Percentiles rank a stretch among this genome's conserved stretches.
Evolutionary conservation across 2,888 invertebrate genomes (phyloP).

Genomic region (Plagodis pulveraria): DNA sequence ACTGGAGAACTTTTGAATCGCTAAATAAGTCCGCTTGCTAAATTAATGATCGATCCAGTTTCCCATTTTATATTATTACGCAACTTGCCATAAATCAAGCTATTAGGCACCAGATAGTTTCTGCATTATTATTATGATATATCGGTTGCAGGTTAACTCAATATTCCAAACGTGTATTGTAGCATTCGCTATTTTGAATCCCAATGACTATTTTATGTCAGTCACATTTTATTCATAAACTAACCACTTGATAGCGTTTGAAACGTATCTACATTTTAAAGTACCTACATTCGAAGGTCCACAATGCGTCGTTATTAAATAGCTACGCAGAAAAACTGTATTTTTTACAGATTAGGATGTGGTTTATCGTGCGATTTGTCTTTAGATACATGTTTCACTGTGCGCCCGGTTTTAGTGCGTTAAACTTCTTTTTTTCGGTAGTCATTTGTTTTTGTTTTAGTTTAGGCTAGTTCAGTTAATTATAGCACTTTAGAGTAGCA

Average conservation of each 20-base stretch:
- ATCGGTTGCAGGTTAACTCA: constrained; percentile 35
- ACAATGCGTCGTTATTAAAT: constrained; percentile 23
- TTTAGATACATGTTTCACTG: constrained; percentile 39
- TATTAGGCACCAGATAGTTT: constrained; percentile 38
- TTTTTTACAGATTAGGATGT: constrained; percentile 20
- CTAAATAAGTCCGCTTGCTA: constrained; percentile 66
- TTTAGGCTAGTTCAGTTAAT: constrained; percentile 74
- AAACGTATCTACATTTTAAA: constrained; percentile 31
- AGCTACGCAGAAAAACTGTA: constrained; percentile 3
- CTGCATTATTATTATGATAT: constrained; percentile 47
- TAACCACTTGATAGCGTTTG: constrained; percentile 43
- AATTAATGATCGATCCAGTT: constrained; percentile 69
- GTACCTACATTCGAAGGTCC: constrained; percentile 12
- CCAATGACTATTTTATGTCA: constrained; percentile 53
- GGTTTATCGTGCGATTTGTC: constrained; percentile 59
- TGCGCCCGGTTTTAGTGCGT: constrained; percentile 50
- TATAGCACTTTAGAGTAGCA: constrained; percentile 60
- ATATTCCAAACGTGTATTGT: constrained; percentile 55
- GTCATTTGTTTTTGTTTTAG: constrained; percentile 58
- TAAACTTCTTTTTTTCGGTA: constrained; percentile 52
- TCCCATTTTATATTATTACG: constrained; percentile 51
- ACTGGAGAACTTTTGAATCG: constrained; percentile 64
- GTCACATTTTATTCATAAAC: constrained; percentile 48
- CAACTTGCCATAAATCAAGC: constrained; percentile 59
- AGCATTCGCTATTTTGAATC: constrained; percentile 56